These are phyloP conservation scores for Gracilinanus agilis DNA, from an alignment of 2,113 vertebrate genomes.

Conservation along the genomic window DNA sequence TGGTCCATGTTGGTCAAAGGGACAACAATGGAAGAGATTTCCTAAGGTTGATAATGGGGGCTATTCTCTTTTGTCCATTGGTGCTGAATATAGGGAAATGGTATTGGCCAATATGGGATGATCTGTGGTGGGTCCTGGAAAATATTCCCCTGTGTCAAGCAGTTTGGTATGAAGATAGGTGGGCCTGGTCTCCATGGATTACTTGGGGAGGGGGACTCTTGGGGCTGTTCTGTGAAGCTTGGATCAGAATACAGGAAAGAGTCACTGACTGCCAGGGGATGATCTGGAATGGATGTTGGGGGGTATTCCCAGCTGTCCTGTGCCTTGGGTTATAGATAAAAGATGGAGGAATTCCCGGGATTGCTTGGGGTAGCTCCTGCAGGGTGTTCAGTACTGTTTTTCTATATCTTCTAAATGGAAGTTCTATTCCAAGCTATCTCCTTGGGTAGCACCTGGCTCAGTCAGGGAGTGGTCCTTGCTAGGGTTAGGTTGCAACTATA, in stretches of 20 bases:
- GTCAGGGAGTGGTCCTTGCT: background rate
- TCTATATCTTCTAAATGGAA: background rate
- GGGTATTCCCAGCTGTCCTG: background rate
- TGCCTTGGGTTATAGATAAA: background rate
- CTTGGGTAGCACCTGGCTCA: too few relatives aligned
- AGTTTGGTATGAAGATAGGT: background rate
- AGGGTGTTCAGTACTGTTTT: background rate
- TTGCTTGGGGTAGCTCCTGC: background rate
- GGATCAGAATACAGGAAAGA: too few relatives aligned
- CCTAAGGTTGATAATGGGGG: background rate
- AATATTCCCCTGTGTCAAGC: background rate
- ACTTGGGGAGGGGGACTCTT: too few relatives aligned
- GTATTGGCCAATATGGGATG: background rate
- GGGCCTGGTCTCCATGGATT: background rate
- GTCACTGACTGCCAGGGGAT: too few relatives aligned
- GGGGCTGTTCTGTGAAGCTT: background rate
- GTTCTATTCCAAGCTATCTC: background rate
- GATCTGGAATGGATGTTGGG: too few relatives aligned
- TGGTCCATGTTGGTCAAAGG: background rate
- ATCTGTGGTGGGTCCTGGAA: background rate
- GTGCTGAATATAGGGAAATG: background rate
- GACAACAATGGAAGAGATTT: rapidly evolving
- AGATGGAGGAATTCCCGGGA: background rate
- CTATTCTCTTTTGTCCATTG: background rate
- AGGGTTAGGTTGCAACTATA: background rate